Conservation (phyloP, 2,888 invertebrate genomes). For the Punctoribates punctum region DNA sequence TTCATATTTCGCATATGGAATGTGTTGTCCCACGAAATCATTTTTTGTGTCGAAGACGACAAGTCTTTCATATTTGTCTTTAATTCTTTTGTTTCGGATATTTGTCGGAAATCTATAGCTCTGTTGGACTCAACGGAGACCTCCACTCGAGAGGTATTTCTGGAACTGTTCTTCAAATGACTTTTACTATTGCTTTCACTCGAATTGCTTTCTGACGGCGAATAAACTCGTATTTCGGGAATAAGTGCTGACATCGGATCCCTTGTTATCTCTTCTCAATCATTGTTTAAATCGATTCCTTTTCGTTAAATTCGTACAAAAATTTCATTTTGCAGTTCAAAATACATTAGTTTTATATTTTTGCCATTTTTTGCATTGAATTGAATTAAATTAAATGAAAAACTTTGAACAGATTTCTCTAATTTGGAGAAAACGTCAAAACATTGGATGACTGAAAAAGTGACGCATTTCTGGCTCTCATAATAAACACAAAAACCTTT, state of each 20-base stretch:
- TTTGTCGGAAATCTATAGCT: background rate
- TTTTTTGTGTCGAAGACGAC: background rate
- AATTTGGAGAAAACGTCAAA: no score
- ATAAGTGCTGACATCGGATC: conserved; percentile 43
- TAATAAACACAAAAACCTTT: no score
- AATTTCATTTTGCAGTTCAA: no score
- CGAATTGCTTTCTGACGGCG: conserved; percentile 46
- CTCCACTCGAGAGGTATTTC: background rate
- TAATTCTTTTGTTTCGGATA: conserved; percentile 39
- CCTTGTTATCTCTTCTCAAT: background rate
- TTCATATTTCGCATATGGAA: conserved; percentile 69
- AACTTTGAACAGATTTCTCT: no score
- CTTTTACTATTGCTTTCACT: conserved; percentile 14
- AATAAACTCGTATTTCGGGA: conserved; percentile 48
- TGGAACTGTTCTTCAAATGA: conserved; percentile 12
- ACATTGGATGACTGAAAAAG: no score
- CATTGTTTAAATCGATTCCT: background rate
- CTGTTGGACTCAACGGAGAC: conserved; percentile 35
- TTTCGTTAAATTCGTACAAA: no score
- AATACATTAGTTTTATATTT: no score
- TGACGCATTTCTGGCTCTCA: no score
- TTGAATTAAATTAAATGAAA: no score
- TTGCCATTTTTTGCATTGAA: no score
- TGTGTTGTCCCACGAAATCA: conserved; percentile 50
- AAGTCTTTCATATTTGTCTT: conserved; percentile 18